A percentile compares a stretch with the other conserved stretches of the same genome.
Evolutionary conservation across 2,113 vertebrate genomes (phyloP).

Genomic region (Notarius lentiginosus): DNA sequence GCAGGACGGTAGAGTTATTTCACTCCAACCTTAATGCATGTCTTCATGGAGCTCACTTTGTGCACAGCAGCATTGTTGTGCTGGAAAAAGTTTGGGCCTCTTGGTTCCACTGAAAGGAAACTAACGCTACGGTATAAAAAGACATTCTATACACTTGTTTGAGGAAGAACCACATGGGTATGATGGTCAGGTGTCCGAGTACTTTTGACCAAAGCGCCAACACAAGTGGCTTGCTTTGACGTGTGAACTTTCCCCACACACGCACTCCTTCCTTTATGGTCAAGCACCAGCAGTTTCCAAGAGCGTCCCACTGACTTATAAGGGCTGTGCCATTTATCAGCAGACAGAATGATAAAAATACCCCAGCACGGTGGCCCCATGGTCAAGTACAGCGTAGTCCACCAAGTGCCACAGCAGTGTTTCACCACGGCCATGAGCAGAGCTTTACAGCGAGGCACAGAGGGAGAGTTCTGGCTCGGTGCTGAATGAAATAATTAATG

Average conservation of each 20-base stretch:
- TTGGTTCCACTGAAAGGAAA: no score
- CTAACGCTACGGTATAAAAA: neutral
- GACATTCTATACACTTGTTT: neutral
- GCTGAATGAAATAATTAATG: conserved; percentile 19
- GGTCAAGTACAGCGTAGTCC: conserved; percentile 48
- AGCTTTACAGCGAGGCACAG: neutral
- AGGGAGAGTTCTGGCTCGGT: neutral
- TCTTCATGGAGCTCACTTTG: no score
- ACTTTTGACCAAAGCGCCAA: neutral
- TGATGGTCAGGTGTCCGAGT: neutral
- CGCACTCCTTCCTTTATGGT: neutral
- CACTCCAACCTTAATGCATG: no score
- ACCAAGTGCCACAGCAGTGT: conserved; percentile 44
- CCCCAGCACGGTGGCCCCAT: conserved; percentile 50
- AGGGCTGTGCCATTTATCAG: conserved; percentile 59
- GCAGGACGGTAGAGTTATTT: no score
- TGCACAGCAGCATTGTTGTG: no score
- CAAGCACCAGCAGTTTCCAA: conserved; percentile 56
- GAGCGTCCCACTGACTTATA: conserved; percentile 67
- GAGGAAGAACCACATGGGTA: neutral
- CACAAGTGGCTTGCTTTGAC: neutral
- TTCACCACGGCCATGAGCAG: neutral
- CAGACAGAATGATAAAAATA: conserved; percentile 66
- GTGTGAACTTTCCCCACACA: neutral
- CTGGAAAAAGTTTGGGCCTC: no score